phyloP scores from a whole-genome alignment of 2,797 vertebrate species.

The Gorsachius magnificus region DNA sequence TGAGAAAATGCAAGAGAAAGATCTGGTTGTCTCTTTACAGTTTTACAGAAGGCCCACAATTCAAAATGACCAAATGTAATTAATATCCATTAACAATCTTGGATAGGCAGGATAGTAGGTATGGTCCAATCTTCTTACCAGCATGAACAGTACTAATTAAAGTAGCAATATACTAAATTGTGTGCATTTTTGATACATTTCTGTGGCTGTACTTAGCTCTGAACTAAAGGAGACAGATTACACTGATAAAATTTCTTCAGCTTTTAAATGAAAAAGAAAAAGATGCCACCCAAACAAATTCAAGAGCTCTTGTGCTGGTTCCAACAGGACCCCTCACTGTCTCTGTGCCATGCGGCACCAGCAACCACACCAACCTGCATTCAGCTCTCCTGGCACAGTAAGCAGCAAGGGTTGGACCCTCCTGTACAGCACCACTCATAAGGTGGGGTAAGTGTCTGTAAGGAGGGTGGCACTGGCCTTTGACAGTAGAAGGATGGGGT shows the following conservation, averaged over 20 bases:
- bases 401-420: no score
- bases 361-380: background rate
- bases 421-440: background rate
- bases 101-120: background rate
- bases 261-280: background rate
- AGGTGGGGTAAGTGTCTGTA: no score
- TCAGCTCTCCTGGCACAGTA: rapidly evolving
- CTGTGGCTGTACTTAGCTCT: background rate
- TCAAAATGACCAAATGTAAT: background rate
- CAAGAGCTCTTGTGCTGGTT: background rate
- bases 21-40: background rate
- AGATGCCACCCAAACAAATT: background rate
- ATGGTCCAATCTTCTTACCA: background rate
- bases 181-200: background rate
- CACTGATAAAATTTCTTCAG: background rate
- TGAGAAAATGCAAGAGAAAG: background rate
- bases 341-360: background rate
- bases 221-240: background rate
- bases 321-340: background rate
- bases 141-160: background rate
- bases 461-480: background rate
- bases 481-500: background rate
- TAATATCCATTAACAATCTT: background rate
- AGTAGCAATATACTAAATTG: background rate
- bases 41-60: background rate